Conservation (phyloP, 2,797 vertebrate species). For the Sebastes jordani region DNA sequence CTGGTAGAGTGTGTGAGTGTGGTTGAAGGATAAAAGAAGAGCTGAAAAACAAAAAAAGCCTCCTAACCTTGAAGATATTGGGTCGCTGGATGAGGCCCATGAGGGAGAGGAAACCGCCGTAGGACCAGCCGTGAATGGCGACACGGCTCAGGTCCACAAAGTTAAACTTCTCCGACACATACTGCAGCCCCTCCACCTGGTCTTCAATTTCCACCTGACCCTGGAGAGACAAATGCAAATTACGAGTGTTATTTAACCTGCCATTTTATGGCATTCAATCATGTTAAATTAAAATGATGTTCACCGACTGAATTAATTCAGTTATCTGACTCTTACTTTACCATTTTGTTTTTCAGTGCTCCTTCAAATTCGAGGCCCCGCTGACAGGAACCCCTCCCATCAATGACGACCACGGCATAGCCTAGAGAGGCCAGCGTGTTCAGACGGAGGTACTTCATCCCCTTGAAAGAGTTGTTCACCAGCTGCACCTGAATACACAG, state of each 20-base stretch:
- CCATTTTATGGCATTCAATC: background rate
- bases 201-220: constrained; percentile 98
- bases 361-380: constrained; percentile 95
- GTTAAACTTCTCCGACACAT: constrained; percentile 93
- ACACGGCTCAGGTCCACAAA: constrained; percentile 95
- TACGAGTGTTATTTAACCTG: background rate
- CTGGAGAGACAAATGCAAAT: constrained; percentile 66
- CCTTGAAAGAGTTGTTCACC: constrained; percentile 98
- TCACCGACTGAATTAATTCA: background rate
- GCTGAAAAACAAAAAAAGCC: background rate
- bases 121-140: constrained; percentile 97
- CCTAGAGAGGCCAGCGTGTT: constrained; percentile 95
- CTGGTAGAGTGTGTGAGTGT: background rate
- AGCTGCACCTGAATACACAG: constrained; percentile 90
- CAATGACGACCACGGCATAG: constrained; percentile 95
- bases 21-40: background rate
- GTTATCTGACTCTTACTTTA: constrained; percentile 50
- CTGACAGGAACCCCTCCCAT: constrained; percentile 95
- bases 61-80: constrained; percentile 92
- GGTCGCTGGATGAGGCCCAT: constrained; percentile 97
- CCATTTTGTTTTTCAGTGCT: constrained; percentile 98
- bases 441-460: constrained; percentile 95
- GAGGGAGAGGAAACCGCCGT: constrained; percentile 95
- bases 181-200: constrained; percentile 96
- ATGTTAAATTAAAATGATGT: background rate